Conservation (phyloP, 2,888 invertebrate genomes). For the Drosophila trichaetosa region DNA sequence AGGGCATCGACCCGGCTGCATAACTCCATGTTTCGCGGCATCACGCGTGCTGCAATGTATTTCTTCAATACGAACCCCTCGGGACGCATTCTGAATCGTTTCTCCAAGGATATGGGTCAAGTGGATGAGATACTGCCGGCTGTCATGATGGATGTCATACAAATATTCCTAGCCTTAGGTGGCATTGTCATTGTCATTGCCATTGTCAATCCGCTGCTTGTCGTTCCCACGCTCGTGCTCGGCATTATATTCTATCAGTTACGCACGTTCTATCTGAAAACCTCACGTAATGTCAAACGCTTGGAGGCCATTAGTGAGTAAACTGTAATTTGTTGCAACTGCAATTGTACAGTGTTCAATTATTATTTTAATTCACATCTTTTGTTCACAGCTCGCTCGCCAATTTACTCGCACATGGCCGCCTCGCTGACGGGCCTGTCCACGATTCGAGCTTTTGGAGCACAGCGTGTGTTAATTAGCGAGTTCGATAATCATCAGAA, state of each 20-base stretch:
- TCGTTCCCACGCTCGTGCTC: slow-evolving; percentile 90
- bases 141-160: slow-evolving; percentile 85
- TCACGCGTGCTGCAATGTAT: slow-evolving; percentile 92
- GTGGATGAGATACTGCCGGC: slow-evolving; percentile 85
- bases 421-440: slow-evolving; percentile 95
- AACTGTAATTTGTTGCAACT: slow-evolving; percentile 1
- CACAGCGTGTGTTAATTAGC: slow-evolving; percentile 90
- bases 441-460: slow-evolving; percentile 95
- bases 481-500: slow-evolving; percentile 94
- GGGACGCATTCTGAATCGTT: slow-evolving; percentile 93
- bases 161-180: slow-evolving; percentile 92
- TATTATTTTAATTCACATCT: background rate
- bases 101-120: slow-evolving; percentile 94
- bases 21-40: slow-evolving; percentile 92
- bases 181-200: slow-evolving; percentile 93
- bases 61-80: slow-evolving; percentile 96
- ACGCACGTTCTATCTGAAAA: slow-evolving; percentile 91
- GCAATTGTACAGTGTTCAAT: background rate
- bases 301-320: slow-evolving; percentile 92
- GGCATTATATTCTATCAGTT: slow-evolving; percentile 90
- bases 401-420: slow-evolving; percentile 96
- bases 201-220: slow-evolving; percentile 90
- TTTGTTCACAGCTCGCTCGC: slow-evolving; percentile 90
- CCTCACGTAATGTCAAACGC: slow-evolving; percentile 92
- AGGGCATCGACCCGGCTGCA: slow-evolving; percentile 92